Conservation (phyloP, 2,888 invertebrate genomes). For the Gordius sp. region DNA sequence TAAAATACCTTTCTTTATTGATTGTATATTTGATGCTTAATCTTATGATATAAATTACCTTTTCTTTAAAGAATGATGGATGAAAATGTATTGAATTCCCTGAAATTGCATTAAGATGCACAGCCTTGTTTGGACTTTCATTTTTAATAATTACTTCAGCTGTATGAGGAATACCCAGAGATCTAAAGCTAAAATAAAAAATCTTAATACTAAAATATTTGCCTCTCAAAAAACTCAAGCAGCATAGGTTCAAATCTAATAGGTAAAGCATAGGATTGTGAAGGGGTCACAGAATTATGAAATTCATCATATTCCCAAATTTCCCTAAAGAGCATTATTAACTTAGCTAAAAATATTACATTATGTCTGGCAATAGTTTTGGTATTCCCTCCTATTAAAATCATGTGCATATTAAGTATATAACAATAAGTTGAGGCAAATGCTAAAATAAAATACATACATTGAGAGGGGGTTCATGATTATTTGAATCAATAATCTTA, state of each 20-base stretch:
- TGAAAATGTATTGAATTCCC: slow-evolving; percentile 81
- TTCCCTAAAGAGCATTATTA: too few relatives aligned
- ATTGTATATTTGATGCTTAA: slow-evolving; percentile 2
- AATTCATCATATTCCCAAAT: not conserved
- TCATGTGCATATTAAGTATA: too few relatives aligned
- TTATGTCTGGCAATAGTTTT: slow-evolving; percentile 28
- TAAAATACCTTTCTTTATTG: too few relatives aligned
- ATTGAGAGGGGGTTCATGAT: too few relatives aligned
- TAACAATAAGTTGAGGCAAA: too few relatives aligned
- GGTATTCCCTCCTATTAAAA: slow-evolving; percentile 34
- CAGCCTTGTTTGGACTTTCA: slow-evolving; percentile 36
- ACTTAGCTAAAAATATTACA: not conserved
- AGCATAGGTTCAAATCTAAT: slow-evolving; percentile 39
- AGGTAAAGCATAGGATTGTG: slow-evolving; percentile 20
- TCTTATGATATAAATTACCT: slow-evolving; percentile 36
- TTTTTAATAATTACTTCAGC: slow-evolving; percentile 62
- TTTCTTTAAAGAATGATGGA: slow-evolving; percentile 80
- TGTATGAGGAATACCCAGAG: slow-evolving; percentile 59
- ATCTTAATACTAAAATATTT: slow-evolving; percentile 23
- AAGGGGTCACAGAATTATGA: not conserved
- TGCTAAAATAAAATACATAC: too few relatives aligned
- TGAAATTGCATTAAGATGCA: slow-evolving; percentile 71
- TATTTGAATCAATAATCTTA: not conserved
- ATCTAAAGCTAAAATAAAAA: slow-evolving; percentile 33
- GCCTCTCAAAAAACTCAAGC: slow-evolving; percentile 46